phyloP scores from a whole-genome alignment of 2,797 vertebrate genomes.

The Craterocephalus amniculus region DNA sequence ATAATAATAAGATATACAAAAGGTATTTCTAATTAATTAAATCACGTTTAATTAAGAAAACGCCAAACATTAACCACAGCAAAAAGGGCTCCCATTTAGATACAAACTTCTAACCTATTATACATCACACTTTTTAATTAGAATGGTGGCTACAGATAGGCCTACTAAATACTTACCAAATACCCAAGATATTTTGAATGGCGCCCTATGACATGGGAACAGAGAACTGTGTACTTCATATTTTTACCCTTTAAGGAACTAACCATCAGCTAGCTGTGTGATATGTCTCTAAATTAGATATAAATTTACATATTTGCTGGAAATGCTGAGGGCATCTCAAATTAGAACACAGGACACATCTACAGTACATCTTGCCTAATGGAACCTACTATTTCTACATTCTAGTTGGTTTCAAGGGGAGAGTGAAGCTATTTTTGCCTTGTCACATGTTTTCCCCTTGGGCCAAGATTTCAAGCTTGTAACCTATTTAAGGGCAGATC shows the following conservation, averaged over 20 bases:
- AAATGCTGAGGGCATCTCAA: constrained; percentile 43
- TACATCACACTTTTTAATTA: background rate
- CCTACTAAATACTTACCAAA: background rate
- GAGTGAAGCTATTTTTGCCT: constrained; percentile 78
- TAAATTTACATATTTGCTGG: constrained; percentile 14
- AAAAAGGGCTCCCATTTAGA: background rate
- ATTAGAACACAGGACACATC: constrained; percentile 66
- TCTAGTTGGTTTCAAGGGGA: constrained; percentile 70
- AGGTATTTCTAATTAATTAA: background rate
- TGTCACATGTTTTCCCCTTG: constrained; percentile 76
- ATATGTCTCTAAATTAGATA: constrained; percentile 8
- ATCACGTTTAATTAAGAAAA: background rate
- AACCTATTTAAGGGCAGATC: constrained; percentile 76
- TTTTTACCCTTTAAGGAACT: background rate
- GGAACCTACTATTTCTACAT: constrained; percentile 75
- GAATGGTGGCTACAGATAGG: background rate
- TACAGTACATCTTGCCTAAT: constrained; percentile 59
- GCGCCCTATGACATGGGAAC: too few species aligned
- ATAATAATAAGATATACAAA: background rate
- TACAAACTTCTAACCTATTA: background rate
- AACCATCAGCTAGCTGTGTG: background rate
- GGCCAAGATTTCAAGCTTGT: constrained; percentile 70
- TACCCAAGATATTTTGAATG: background rate
- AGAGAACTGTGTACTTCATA: background rate
- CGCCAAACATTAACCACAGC: background rate